Evolutionary conservation across 2,888 invertebrate species (phyloP), one percentile per base, ranked within the genome.

Genomic region (Syrphus vitripennis): DNA sequence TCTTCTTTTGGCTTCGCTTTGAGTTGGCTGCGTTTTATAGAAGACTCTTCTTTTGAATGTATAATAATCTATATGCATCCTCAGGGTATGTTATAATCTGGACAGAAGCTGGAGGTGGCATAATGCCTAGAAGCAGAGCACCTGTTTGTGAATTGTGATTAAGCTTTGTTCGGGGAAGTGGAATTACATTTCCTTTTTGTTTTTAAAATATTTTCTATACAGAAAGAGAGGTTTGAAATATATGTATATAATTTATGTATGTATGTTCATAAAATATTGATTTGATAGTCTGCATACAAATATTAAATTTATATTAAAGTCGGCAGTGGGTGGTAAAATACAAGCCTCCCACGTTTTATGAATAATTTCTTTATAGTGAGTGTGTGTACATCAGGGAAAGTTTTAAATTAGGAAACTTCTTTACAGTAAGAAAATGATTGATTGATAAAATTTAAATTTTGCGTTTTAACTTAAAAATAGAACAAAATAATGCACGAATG

Each of bases 1-100:
- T n/a, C n/a, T 63, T n/a, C 65, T 42, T 48, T 69, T 67, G 55
- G 40, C 45, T 70, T 59, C 5, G n/a, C n/a, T 40, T 24, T 55
- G 16, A 26, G 26, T 63, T 63, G 42, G 61, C 42, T 26, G 24
- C 10, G 24, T 63, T 42, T n/a, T n/a, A 26, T 16, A 63, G 45
- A 65, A n/a, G n/a, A n/a, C n/a, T n/a, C 26, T 65, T 12, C 7
- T 19, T 63, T 65, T 45, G 19, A 42, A 63, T 63, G 63, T 12
- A 42, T 26, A 29, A 2, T 42, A 42, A n/a, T 24, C 16, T 42
- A 42, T 42, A n/a, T 42, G 16, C 42, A 63, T 40, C 42, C 26
- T 61, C 42, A 12, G 29, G 31, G 65, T 7, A 7, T 45, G 19
- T n/a, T n/a, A n/a, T 29, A 45, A 45, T 42, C 40, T 16, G 6